Evolutionary conservation across 2,888 invertebrate species (phyloP), one percentile per base, ranked within the genome.

Genomic region (Alsophila aescularia): DNA sequence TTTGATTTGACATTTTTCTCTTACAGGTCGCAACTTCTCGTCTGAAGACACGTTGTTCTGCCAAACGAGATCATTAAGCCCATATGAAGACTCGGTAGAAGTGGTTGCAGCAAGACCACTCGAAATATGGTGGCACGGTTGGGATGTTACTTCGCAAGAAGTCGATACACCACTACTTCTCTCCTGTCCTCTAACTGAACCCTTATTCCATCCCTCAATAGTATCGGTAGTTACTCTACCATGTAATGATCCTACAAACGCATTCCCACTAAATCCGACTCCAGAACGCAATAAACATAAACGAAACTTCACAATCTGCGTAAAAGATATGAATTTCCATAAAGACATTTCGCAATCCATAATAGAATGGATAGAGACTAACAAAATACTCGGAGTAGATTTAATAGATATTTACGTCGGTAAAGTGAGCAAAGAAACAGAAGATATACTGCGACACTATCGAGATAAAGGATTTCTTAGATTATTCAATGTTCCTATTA

Each of bases 311-410:
- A 94, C 94, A 9, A 85, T 96, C 36, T 96, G 96, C 72, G 94
- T 96, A 1, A 96, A 96, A 81, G 95, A 95, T 48, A 81, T 96
- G 80, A 92, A 93, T 67, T 96, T 95, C 66, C 74, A 89, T 42
- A 89, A 90, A 60, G 94, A 95, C 67, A 92, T 95, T 41, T 93
- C 95, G 3, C 83, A 83, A 18, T 90, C 87, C 48, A 75, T 96
- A 42, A 82, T 95, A 2, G 95, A 95, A 73, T 96, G 96, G 95
- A 90, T 96, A 53, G 95, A 95, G 81, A 89, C 93, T 0, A 93
- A 94, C 67, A 92, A 90, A 65, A 85, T 95, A 60, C 87, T 96
- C 12, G 96, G 96, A 12, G 95, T 94, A 7, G 92, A 93, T 56
- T 89, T 92, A 67, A 92, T 95, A 62, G 93, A 94, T 69, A 84